phyloP scores from a whole-genome alignment of 2,113 vertebrate genomes.

The Phainopepla nitens region DNA sequence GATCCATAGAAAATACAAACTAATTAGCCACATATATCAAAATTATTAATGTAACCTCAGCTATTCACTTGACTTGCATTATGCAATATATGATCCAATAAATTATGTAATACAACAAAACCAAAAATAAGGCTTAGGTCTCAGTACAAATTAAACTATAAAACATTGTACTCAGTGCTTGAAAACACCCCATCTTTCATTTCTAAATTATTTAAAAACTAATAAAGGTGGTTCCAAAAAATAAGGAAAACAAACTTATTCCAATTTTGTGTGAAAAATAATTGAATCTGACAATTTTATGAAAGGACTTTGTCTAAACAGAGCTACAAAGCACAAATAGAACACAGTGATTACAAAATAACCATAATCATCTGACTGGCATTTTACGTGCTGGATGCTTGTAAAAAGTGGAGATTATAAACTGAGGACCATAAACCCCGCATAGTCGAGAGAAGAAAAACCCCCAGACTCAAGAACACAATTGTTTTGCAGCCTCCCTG shows the following conservation, averaged over 20 bases:
- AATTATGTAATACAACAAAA: conserved; percentile 53
- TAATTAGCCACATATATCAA: conserved; percentile 71
- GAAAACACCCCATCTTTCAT: conserved; percentile 27
- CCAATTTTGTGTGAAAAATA: neutral
- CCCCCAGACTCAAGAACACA: neutral
- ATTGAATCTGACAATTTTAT: neutral
- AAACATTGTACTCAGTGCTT: conserved; percentile 30
- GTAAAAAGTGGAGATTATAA: conserved; percentile 7
- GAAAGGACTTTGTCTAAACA: neutral
- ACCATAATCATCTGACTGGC: neutral
- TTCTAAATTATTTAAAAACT: conserved; percentile 13
- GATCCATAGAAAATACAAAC: conserved; percentile 48
- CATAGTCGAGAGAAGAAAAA: neutral
- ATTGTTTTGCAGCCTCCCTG: neutral
- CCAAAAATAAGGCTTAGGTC: conserved; percentile 31
- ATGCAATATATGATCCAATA: conserved; percentile 64
- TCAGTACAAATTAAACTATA: conserved; percentile 68
- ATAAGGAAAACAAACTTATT: neutral
- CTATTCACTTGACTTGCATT: conserved; percentile 43
- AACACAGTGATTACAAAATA: neutral
- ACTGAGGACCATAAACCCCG: neutral
- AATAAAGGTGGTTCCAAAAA: conserved; percentile 27
- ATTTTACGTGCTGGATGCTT: neutral
- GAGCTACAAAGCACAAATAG: neutral
- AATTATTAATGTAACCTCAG: conserved; percentile 62